These are phyloP conservation scores for Diaphora mendica DNA, from an alignment of 2,888 invertebrate genomes.

Conservation along the genomic window DNA sequence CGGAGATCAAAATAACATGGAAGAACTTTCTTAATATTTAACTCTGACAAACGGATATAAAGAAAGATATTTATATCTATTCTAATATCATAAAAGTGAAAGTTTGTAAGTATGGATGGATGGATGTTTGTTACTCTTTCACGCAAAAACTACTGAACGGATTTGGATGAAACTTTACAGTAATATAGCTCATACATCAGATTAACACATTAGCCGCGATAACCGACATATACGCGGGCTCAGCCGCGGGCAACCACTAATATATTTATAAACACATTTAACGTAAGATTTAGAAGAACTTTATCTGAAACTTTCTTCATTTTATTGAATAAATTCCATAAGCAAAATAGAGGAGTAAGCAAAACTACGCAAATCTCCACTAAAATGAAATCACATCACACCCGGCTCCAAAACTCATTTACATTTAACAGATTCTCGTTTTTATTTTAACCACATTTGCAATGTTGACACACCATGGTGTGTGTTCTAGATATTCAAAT, in stretches of 20 bases:
- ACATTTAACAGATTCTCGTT: not conserved
- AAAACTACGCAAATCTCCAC: not conserved
- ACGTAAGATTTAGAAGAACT: not conserved
- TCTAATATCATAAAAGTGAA: too few relatives aligned
- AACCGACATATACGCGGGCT: too few relatives aligned
- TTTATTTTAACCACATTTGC: not conserved
- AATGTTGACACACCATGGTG: conserved; percentile 28
- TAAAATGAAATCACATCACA: conserved; percentile 2
- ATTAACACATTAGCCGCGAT: too few relatives aligned
- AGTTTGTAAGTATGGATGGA: too few relatives aligned
- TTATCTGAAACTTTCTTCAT: not conserved
- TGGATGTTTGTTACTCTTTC: too few relatives aligned
- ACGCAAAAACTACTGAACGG: too few relatives aligned
- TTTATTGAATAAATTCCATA: conserved; percentile 9
- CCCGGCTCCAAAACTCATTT: not conserved
- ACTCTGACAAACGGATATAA: not conserved
- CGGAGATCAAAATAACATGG: not conserved
- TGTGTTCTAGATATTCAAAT: conserved; percentile 33
- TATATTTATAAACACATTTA: not conserved
- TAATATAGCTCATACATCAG: too few relatives aligned
- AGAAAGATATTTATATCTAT: not conserved
- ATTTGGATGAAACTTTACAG: too few relatives aligned
- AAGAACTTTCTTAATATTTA: not conserved
- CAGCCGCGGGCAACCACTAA: too few relatives aligned
- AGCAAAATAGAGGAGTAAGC: not conserved